Evolutionary conservation across 2,113 vertebrate genomes (phyloP).

Genomic region (Diadophis punctatus): DNA sequence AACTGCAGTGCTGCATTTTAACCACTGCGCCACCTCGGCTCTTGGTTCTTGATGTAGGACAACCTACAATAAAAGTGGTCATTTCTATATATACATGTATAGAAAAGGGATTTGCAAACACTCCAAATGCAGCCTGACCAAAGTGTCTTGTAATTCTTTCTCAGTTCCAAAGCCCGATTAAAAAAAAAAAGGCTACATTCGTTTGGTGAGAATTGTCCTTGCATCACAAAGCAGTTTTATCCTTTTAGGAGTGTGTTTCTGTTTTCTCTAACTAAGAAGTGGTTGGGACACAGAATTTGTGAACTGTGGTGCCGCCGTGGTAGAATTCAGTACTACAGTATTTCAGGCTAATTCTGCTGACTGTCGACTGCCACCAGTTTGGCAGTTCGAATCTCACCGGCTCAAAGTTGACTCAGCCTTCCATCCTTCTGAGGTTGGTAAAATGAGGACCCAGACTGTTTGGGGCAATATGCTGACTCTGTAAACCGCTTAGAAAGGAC

Average conservation of each 20-base stretch:
- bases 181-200: neutral
- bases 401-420: too few relatives aligned
- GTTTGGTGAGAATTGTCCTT: neutral
- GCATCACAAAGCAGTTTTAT: neutral
- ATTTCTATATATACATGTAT: neutral
- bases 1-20: too few relatives aligned
- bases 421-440: too few relatives aligned
- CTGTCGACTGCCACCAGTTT: too few relatives aligned
- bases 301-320: neutral
- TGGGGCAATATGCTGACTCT: too few relatives aligned
- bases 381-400: too few relatives aligned
- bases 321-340: too few relatives aligned
- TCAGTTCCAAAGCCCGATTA: neutral
- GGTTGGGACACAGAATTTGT: neutral
- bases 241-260: neutral
- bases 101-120: neutral
- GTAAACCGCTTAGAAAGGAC: too few relatives aligned
- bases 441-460: too few relatives aligned
- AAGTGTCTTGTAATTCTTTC: neutral
- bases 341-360: too few relatives aligned
- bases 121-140: neutral
- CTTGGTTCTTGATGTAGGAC: too few relatives aligned
- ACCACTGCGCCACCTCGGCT: too few relatives aligned
- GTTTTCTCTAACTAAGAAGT: neutral
- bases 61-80: neutral